Base-by-base conservation (phyloP, 2,888 invertebrate genomes). In the Ornithoptera alexandrae region DNA sequence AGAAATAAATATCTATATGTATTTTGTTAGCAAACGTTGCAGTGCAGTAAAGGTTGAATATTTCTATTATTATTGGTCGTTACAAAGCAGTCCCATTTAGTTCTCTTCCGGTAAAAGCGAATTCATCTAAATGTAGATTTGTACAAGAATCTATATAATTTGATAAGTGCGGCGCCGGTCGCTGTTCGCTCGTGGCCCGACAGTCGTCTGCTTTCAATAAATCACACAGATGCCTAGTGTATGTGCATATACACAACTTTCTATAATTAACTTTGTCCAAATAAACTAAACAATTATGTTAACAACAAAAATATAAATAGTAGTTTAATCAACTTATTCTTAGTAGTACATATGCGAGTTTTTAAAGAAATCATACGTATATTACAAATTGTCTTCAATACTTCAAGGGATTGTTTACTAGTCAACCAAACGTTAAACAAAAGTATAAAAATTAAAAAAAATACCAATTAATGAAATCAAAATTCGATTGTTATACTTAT, bases 211-310 rank as follows among this genome's bases (percentile, higher is more conserved):
- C 36, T 46, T 60, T 46, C 42, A 58, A 59, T 61, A 61, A 69
- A 72, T 50, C 74, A 73, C 71, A 74, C 82, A 59, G 24, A 22
- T 30, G 4, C 24, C 24, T 30, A 30, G 30, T 30, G 5, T 30
- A 30, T n/a, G 2, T 39, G 39, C 8, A 8, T 42, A 42, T 15
- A 46, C 46, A 46, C 12, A 15, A 46, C 12, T 46, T 10, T 39
- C 20, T 42, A 61, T 61, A 12, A 39, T 61, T n/a, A 36, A 61
- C 20, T 6, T n/a, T 36, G 22, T 7, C 15, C 22, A 58, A 58
- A 22, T 58, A 58, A 58, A 58, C 22, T 58, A n/a, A 1, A 24
- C 57, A 57, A 57, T 20, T 57, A 57, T 10, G 3, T 57, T 15
- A 22, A 24, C 1, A 58, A 7, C 2, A 58, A 22, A 58, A 6